Evolutionary conservation across 2,797 vertebrate genomes (phyloP), one percentile per base, ranked within the genome.

Genomic region (Muscicapa comitata): DNA sequence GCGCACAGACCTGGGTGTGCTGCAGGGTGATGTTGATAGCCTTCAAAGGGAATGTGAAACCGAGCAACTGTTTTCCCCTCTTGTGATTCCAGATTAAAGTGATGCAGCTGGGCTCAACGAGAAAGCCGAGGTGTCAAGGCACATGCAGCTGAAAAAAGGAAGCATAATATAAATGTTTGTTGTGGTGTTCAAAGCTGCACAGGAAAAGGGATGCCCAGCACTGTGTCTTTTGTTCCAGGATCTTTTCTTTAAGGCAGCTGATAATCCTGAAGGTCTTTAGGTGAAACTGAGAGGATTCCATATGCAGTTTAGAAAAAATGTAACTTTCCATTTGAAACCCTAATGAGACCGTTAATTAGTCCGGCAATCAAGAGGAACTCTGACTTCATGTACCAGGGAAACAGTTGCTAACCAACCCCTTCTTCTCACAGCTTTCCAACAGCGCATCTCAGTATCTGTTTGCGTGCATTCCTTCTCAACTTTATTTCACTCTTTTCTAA

Each of bases 161-260:
- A 38, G 58, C 28, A 5, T 13, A 11, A 20, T 20, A 13, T 0
- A 1, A 28, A 45, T n/a, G 12, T 38, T 23, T 54, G 5, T 72
- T 38, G 33, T 23, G 57, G 14, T 0, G 0, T 55, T 72, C 29
- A 33, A 72, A 55, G 67, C 19, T 47, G 23, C 0, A 1, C 19
- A 29, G 42, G 29, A 28, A 48, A 35, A 63, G 25, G 29, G 42
- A 55, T 48, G 50, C 13, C 20, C 35, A 29, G 29, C 25, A 21
- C 29, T 17, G 8, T 25, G 16, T 20, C 29, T 48, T 11, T 33
- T 29, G 20, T 17, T 73, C 25, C 50, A 65, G 29, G 42, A 35
- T 19, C 13, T 55, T 54, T 55, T 47, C 58, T 55, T 71, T 33
- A 35, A 40, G 29, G 29, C 42, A 35, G 8, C 35, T 40, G 50